Base-by-base conservation (phyloP, 2,888 invertebrate genomes). In the Caprella mutica region DNA sequence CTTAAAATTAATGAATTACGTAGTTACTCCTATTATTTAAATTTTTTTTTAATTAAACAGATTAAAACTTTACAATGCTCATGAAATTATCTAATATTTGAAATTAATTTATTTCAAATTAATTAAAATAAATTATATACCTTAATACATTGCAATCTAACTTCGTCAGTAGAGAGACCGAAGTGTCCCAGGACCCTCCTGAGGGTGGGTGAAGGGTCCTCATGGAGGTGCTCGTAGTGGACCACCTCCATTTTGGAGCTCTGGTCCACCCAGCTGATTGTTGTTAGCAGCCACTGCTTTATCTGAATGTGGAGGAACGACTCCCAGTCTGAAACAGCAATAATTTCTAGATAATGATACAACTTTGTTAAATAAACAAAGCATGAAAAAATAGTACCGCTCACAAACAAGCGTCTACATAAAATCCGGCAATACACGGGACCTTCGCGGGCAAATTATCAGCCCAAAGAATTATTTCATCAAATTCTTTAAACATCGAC, bases 201-300 rank as follows among this genome's bases (percentile, higher is more conserved):
- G 12, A 68, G 65, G 46, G 50, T 59, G 12, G 29, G 48, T 2
- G 52, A 38, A 5, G 67, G 64, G 35, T 67, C 54, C 21, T 65
- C 30, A 26, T 53, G 39, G 8, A 69, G 56, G 33, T 65, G 35
- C 55, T 69, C 69, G 50, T 69, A 69, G 55, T 68, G 67, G 21
- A 69, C 56, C 6, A 69, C 66, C 4, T 66, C 52, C 6, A 68
- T 17, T 0, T n/a, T 12, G 3, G 48, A 23, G 30, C 51, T 44
- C 26, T 35, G 33, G 5, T 23, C 58, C 8, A 65, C 60, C 70
- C 70, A 70, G 55, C 66, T 67, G 39, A 66, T 65, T 2, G 67
- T 66, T 3, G 67, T 29, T 2, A 65, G 57, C 5, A 69, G 57
- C 70, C 70, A 70, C 12, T 63, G 51, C 23, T 65, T 65, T 6